A percentile compares a stretch with the other conserved stretches of the same genome.
Evolutionary conservation across 1,140 invertebrate species (phyloP).

Genomic region (Luehdorfia chinensis): DNA sequence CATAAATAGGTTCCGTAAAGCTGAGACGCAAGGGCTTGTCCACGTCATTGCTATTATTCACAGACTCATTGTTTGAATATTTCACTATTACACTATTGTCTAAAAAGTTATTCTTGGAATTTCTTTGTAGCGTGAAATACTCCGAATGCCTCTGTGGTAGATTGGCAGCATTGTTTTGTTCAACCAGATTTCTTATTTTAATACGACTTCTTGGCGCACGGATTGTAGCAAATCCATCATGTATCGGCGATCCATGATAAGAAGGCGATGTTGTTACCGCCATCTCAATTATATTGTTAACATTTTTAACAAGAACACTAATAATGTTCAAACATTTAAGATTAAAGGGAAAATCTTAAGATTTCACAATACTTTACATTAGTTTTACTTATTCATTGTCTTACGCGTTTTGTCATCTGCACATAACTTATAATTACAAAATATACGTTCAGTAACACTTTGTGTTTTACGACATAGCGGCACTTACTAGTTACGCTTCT

Average conservation of each 20-base stretch:
- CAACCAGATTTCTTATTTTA: conserved; percentile 70
- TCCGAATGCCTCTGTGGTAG: conserved; percentile 72
- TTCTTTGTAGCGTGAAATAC: conserved; percentile 73
- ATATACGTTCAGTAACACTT: conserved; percentile 9
- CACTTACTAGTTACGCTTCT: conserved; percentile 17
- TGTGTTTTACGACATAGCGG: conserved; percentile 17
- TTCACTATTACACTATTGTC: conserved; percentile 67
- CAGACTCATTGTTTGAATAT: conserved; percentile 45
- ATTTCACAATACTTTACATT: conserved; percentile 3
- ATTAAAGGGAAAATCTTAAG: too few species aligned
- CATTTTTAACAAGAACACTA: conserved; percentile 7
- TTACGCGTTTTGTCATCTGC: conserved; percentile 7
- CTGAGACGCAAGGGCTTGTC: conserved; percentile 59
- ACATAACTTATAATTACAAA: conserved; percentile 10
- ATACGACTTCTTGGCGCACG: conserved; percentile 79
- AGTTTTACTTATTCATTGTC: neutral
- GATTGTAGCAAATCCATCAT: conserved; percentile 90
- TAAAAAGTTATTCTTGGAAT: conserved; percentile 63
- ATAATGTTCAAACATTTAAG: neutral
- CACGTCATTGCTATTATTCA: conserved; percentile 34
- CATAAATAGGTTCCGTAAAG: conserved; percentile 72
- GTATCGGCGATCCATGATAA: conserved; percentile 80
- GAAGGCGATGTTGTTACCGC: conserved; percentile 65
- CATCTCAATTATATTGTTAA: conserved; percentile 41
- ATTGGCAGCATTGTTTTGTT: conserved; percentile 62